Evolutionary conservation across 1,140 invertebrate species (phyloP).

Genomic region (Ceratosolen fusciceps): DNA sequence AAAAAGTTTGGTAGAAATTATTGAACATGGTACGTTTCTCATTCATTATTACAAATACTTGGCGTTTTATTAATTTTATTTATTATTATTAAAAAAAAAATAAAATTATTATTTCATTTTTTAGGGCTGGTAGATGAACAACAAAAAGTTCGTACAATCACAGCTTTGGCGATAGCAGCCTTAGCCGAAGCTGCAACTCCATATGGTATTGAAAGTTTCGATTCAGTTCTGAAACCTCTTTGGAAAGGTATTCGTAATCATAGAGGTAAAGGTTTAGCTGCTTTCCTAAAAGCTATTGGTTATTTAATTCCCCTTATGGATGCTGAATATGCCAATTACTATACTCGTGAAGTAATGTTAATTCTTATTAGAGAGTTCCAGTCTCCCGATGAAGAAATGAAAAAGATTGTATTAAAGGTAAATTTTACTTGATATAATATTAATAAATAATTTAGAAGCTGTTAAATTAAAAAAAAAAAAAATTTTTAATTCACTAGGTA

Average conservation of each 20-base stretch:
- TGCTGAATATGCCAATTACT: slow-evolving; percentile 99
- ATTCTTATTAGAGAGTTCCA: slow-evolving; percentile 99
- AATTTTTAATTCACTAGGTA: slow-evolving; percentile 77
- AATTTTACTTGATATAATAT: too few species aligned
- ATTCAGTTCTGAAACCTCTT: slow-evolving; percentile 97
- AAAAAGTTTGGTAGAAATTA: slow-evolving; percentile 98
- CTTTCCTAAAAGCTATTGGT: slow-evolving; percentile 99
- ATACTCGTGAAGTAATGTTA: slow-evolving; percentile 99
- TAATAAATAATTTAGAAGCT: too few species aligned
- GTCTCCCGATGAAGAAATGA: slow-evolving; percentile 99
- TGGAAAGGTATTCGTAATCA: slow-evolving; percentile 99
- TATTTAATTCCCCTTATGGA: slow-evolving; percentile 99
- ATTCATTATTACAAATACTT: slow-evolving; percentile 10
- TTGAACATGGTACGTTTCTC: slow-evolving; percentile 88
- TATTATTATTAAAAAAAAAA: too few species aligned
- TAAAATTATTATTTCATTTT: slow-evolving; percentile 46
- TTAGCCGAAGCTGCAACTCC: slow-evolving; percentile 98
- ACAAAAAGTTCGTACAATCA: slow-evolving; percentile 96
- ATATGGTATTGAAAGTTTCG: slow-evolving; percentile 99
- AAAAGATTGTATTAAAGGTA: slow-evolving; percentile 99
- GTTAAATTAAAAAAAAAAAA: too few species aligned
- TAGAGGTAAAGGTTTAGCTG: slow-evolving; percentile 97
- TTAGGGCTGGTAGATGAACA: slow-evolving; percentile 85
- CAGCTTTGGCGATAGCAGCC: slow-evolving; percentile 97
- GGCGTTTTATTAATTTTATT: background rate